phyloP scores from a whole-genome alignment of 2,888 invertebrate species.

The Napeogenes inachia region DNA sequence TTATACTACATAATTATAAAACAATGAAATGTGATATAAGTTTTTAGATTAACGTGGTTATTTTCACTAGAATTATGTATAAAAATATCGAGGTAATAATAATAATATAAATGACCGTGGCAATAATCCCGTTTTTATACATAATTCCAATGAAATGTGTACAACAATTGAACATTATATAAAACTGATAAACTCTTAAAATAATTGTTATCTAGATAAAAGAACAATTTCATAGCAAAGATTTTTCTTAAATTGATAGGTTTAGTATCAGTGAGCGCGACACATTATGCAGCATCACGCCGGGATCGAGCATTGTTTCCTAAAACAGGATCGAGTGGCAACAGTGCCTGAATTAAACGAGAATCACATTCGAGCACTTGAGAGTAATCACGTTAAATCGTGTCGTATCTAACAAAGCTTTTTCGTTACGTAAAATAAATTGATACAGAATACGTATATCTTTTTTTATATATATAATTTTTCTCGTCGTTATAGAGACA shows the following conservation, averaged over 20 bases:
- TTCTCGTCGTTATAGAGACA: too few species aligned
- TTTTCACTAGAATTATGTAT: too few species aligned
- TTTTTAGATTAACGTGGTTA: too few species aligned
- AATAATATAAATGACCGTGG: too few species aligned
- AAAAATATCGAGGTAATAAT: too few species aligned
- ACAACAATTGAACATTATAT: background rate
- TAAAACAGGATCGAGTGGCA: constrained; percentile 67
- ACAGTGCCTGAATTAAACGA: constrained; percentile 59
- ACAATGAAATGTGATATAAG: too few species aligned
- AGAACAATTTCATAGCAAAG: constrained; percentile 29
- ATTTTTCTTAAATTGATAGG: constrained; percentile 62
- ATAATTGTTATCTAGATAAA: background rate
- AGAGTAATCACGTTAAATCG: constrained; percentile 30
- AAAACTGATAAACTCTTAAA: too few species aligned
- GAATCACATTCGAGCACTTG: constrained; percentile 37
- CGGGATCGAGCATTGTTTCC: constrained; percentile 72
- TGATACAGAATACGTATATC: too few species aligned
- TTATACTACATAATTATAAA: too few species aligned
- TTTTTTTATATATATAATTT: too few species aligned
- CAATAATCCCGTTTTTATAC: too few species aligned
- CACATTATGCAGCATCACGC: constrained; percentile 75
- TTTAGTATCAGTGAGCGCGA: constrained; percentile 44
- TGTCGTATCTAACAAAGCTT: constrained; percentile 17
- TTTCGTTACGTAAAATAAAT: constrained; percentile 18
- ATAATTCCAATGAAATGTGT: background rate